Evolutionary conservation across 2,113 vertebrate species (phyloP), one percentile per base, ranked within the genome.

Genomic region (Egretta garzetta): DNA sequence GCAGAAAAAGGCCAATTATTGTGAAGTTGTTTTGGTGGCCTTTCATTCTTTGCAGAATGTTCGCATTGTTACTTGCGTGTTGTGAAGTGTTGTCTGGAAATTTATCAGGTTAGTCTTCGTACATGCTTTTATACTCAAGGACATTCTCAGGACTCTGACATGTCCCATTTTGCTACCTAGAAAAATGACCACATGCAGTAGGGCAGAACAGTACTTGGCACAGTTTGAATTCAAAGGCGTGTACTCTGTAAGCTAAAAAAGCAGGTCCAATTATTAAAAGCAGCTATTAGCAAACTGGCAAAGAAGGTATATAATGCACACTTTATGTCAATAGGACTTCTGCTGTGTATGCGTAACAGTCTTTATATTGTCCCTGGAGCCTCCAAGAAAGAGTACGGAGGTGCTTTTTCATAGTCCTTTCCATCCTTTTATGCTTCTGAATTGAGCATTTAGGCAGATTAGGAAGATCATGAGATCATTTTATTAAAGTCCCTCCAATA

Each of bases 301-400:
- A 41, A n/a, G 45, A 26, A 19, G 28, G 39, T 19, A 6, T 9
- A 10, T 32, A 24, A 26, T 9, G 19, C n/a, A 17, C 27, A 8
- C 17, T 30, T n/a, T 5, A n/a, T n/a, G 66, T 14, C 47, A 22
- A 3, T 18, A 11, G 28, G 43, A 33, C 67, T 59, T 50, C n/a
- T 67, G 27, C 27, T 77, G 11, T 49, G 3, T 26, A 23, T 8
- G 18, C 1, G 0, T 28, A 62, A 39, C 0, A 0, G 45, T 33
- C 71, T 73, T 41, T 33, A 4, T 49, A 62, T 39, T 60, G 59
- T 45, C 32, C 27, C 18, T 45, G 24, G 20, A 24, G 15, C 8
- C 18, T n/a, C 52, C 52, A 33, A 22, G 37, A 19, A 37, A 5
- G 70, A 60, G 17, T 6, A 35, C 6, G 21, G 45, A 27, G 24